Evolutionary conservation across 2,113 vertebrate genomes (phyloP).

Genomic region (Promerops cafer): DNA sequence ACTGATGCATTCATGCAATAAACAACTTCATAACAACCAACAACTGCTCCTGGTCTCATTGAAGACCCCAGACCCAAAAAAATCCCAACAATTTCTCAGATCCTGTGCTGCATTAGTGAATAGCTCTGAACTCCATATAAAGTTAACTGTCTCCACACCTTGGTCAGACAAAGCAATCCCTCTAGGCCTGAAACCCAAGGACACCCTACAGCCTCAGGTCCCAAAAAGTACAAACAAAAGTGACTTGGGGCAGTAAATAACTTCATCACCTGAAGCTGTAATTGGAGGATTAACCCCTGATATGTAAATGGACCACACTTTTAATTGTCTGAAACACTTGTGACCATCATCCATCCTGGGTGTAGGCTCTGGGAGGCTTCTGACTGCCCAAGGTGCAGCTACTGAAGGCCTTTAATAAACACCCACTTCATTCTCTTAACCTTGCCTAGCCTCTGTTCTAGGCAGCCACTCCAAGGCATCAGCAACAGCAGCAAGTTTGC

Average conservation of each 20-base stretch:
- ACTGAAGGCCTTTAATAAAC: not conserved
- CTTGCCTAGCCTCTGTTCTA: not conserved
- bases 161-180: not conserved
- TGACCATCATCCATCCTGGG: not conserved
- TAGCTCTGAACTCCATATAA: not conserved
- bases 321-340: rapidly evolving
- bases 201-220: not conserved
- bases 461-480: not conserved
- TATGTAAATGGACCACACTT: not conserved
- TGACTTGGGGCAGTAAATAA: not conserved
- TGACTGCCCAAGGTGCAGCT: not conserved
- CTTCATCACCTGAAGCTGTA: not conserved
- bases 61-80: no score
- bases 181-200: not conserved
- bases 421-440: not conserved
- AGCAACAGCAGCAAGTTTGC: not conserved
- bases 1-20: no score
- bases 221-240: rapidly evolving
- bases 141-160: not conserved
- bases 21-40: no score
- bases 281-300: not conserved
- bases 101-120: not conserved
- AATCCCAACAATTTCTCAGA: no score
- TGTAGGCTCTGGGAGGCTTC: not conserved
- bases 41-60: no score